Conservation (phyloP, 2,888 invertebrate genomes). For the Tinea pellionella region DNA sequence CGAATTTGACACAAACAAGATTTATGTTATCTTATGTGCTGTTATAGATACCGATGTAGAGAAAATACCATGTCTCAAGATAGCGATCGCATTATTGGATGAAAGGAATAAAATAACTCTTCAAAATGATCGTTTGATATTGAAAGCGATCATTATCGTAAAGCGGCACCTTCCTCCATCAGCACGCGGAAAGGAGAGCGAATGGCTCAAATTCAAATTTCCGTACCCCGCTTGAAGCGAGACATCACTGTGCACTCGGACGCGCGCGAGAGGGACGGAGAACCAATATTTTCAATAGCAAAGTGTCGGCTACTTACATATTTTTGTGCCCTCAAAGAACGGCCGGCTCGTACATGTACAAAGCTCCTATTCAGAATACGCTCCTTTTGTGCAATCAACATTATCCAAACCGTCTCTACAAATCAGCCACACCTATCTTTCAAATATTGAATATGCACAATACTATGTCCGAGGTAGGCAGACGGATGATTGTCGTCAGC, state of each 20-base stretch:
- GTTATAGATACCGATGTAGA: no score
- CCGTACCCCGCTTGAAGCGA: conserved; percentile 45
- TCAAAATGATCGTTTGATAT: conserved; percentile 32
- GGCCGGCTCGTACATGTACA: conserved; percentile 49
- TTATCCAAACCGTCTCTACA: no score
- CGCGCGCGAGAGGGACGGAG: conserved; percentile 31
- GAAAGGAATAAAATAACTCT: neutral
- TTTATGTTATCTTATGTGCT: no score
- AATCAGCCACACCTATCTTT: no score
- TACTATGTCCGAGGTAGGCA: no score
- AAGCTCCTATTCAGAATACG: conserved; percentile 70
- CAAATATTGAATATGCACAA: no score
- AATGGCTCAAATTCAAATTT: conserved; percentile 63
- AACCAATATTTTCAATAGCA: conserved; percentile 36
- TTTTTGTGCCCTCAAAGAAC: conserved; percentile 64
- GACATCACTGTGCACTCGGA: conserved; percentile 22
- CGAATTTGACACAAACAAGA: no score
- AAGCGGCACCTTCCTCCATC: conserved; percentile 54
- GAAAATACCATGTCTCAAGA: no score
- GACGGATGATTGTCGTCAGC: no score
- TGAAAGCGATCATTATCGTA: conserved; percentile 44
- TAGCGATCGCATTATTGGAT: no score
- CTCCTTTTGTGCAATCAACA: conserved; percentile 71
- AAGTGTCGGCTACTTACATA: conserved; percentile 68
- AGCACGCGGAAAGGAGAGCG: conserved; percentile 68